A percentile compares a stretch with the other conserved stretches of the same genome.
Evolutionary conservation across 1,140 invertebrate species (phyloP).

Genomic region (Eriosoma lanigerum): DNA sequence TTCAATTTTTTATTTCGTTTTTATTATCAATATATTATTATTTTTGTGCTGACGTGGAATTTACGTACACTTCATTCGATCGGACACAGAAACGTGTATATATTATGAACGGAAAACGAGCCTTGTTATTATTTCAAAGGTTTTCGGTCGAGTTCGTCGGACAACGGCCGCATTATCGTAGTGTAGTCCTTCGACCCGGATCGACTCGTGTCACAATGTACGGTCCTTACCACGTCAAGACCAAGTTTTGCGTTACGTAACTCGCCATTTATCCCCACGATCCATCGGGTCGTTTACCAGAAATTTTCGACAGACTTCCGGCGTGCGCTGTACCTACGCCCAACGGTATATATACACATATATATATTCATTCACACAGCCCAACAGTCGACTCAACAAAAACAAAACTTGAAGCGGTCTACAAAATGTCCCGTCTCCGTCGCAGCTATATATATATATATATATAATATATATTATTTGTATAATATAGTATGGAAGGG

Average conservation of each 20-base stretch:
- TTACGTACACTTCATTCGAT: neutral
- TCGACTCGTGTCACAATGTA: slow-evolving; percentile 34
- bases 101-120: neutral
- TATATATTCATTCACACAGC: too few species aligned
- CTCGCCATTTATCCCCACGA: neutral
- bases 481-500: too few species aligned
- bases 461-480: too few species aligned
- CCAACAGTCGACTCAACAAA: neutral
- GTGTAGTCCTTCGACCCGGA: slow-evolving; percentile 7
- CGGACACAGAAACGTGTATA: too few species aligned
- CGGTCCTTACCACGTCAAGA: neutral
- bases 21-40: neutral
- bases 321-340: neutral
- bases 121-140: slow-evolving; percentile 9
- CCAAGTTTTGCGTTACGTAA: slow-evolving; percentile 29
- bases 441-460: too few species aligned
- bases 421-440: too few species aligned
- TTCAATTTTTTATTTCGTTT: neutral
- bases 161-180: neutral
- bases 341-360: too few species aligned
- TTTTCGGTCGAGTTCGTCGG: slow-evolving; percentile 20
- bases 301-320: slow-evolving; percentile 44
- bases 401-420: neutral
- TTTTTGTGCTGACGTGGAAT: neutral
- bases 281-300: slow-evolving; percentile 14